Percentiles rank a stretch among this genome's conserved stretches.
phyloP scores from a whole-genome alignment of 37 sponge, comb jelly and placozoan genomes.

The Spongilla lacustris region DNA sequence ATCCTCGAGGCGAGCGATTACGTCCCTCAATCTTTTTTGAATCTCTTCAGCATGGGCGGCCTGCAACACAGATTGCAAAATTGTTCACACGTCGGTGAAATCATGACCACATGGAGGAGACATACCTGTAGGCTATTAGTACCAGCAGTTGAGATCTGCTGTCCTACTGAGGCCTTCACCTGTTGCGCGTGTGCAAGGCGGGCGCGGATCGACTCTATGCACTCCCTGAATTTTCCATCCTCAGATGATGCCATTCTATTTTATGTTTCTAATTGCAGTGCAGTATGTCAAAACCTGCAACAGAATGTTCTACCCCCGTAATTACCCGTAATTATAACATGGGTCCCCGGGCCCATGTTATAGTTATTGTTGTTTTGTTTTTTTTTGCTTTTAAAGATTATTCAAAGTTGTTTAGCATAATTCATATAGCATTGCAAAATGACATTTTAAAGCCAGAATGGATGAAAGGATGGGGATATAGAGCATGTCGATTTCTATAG shows the following conservation, averaged over 20 bases:
- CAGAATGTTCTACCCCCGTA: no score
- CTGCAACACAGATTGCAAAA: not conserved
- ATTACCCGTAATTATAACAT: no score
- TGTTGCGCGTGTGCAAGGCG: constrained; percentile 35
- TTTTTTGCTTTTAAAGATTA: no score
- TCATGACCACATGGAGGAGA: not conserved
- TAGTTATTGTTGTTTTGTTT: no score
- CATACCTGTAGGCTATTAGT: not conserved
- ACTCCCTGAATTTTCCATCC: constrained; percentile 26
- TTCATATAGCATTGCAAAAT: no score
- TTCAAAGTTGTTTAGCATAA: no score
- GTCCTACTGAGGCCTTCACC: not conserved
- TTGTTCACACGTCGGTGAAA: not conserved
- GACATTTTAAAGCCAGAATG: no score
- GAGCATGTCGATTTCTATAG: no score
- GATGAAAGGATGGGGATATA: no score
- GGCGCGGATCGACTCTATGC: constrained; percentile 3
- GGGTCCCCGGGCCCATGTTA: no score
- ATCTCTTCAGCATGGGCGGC: constrained; percentile 46
- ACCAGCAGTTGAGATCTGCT: not conserved
- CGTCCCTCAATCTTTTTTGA: constrained; percentile 21
- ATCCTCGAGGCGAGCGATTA: constrained; percentile 5
- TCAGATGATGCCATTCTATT: constrained; percentile 7
- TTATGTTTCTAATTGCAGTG: not conserved
- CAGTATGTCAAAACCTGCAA: no score